These are phyloP conservation scores for Cerceris rybyensis DNA, from an alignment of 2,888 invertebrate species.

Conservation along the genomic window DNA sequence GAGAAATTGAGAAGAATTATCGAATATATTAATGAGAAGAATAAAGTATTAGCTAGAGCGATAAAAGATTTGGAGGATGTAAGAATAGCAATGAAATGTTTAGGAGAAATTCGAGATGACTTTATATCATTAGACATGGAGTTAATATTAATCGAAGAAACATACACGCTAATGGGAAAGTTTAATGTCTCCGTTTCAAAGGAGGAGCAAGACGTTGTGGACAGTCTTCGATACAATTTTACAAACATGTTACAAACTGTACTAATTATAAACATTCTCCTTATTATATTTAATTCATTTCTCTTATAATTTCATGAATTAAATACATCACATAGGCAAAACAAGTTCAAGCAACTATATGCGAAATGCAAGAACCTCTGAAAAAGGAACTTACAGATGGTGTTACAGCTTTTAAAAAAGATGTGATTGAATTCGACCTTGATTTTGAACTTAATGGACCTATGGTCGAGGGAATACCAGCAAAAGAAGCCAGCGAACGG, in stretches of 20 bases:
- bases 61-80: slow-evolving; percentile 91
- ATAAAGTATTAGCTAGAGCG: slow-evolving; percentile 87
- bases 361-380: slow-evolving; percentile 89
- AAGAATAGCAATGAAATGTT: slow-evolving; percentile 90
- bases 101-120: slow-evolving; percentile 89
- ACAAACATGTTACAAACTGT: slow-evolving; percentile 89
- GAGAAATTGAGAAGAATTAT: slow-evolving; percentile 87
- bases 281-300: neutral
- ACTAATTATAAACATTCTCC: slow-evolving; percentile 69
- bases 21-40: slow-evolving; percentile 90
- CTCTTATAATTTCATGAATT: neutral
- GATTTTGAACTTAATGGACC: slow-evolving; percentile 92
- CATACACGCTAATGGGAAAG: slow-evolving; percentile 88
- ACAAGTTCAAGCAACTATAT: slow-evolving; percentile 87
- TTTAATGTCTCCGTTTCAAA: slow-evolving; percentile 87
- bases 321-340: slow-evolving; percentile 83
- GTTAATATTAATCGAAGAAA: slow-evolving; percentile 90
- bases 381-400: slow-evolving; percentile 88
- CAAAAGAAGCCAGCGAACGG: slow-evolving; percentile 93
- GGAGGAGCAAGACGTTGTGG: slow-evolving; percentile 91
- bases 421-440: slow-evolving; percentile 87
- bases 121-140: slow-evolving; percentile 91
- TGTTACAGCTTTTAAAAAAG: slow-evolving; percentile 86
- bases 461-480: slow-evolving; percentile 91
- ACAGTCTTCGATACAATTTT: slow-evolving; percentile 90